Evolutionary conservation across 2,113 vertebrate species (phyloP).

Genomic region (Phalacrocorax brasilianus): DNA sequence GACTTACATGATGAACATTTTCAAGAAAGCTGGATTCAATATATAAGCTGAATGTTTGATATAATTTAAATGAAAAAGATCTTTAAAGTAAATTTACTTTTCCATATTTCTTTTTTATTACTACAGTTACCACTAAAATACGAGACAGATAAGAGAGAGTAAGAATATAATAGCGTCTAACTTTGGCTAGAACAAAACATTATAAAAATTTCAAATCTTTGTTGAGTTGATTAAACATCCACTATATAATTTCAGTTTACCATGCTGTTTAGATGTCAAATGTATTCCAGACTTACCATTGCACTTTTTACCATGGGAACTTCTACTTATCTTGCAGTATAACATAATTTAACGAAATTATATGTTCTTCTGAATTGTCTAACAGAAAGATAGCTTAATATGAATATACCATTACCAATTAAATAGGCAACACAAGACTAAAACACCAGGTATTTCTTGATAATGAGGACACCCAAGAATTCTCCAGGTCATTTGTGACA

Average conservation of each 20-base stretch:
- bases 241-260: not conserved
- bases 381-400: not conserved
- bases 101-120: not conserved
- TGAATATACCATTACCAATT: not conserved
- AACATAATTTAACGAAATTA: not conserved
- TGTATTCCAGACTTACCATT: not conserved
- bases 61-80: not conserved
- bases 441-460: not conserved
- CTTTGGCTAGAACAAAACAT: not conserved
- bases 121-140: not conserved
- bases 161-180: not conserved
- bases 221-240: not conserved
- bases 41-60: not conserved
- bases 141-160: not conserved
- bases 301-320: not conserved
- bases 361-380: not conserved
- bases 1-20: not conserved
- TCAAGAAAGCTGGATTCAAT: not conserved
- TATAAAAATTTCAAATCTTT: not conserved
- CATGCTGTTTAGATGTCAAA: not conserved
- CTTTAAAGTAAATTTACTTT: not conserved
- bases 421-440: not conserved
- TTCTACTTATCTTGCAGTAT: not conserved
- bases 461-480: slow-evolving; percentile 18
- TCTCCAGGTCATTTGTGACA: slow-evolving; percentile 22